Percentiles rank a stretch among this genome's conserved stretches.
These are phyloP conservation scores for Seriola rivoliana DNA, from an alignment of 2,113 vertebrate species.

Conservation along the genomic window DNA sequence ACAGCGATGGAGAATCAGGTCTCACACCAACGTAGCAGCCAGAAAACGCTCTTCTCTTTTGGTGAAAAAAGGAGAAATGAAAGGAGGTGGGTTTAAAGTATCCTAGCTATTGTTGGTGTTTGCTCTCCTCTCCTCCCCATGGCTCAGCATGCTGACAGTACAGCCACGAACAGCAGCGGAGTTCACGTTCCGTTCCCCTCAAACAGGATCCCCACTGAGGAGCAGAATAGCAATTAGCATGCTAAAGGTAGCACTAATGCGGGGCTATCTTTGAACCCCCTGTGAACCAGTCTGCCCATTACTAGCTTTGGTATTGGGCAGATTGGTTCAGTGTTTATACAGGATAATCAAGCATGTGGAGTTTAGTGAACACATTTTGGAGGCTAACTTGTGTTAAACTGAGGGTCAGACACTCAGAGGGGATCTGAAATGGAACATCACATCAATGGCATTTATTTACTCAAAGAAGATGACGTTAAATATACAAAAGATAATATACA, in stretches of 20 bases:
- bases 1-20: neutral
- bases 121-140: conserved; percentile 47
- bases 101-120: conserved; percentile 30
- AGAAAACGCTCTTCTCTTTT: neutral
- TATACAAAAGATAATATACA: neutral
- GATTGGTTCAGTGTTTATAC: conserved; percentile 58
- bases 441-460: neutral
- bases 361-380: conserved; percentile 53
- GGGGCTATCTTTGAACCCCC: conserved; percentile 65
- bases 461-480: neutral
- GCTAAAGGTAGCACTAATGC: conserved; percentile 79
- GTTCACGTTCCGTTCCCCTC: conserved; percentile 74
- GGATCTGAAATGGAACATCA: neutral
- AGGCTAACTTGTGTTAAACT: conserved; percentile 64
- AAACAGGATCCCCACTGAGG: conserved; percentile 79
- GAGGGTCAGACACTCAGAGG: conserved; percentile 48
- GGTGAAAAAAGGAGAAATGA: conserved; percentile 17
- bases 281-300: conserved; percentile 66
- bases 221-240: conserved; percentile 83
- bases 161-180: conserved; percentile 51
- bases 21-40: neutral
- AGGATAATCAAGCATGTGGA: conserved; percentile 63
- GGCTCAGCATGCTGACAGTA: conserved; percentile 58
- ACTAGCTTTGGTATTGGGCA: conserved; percentile 37
- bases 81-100: conserved; percentile 30